phyloP scores from a whole-genome alignment of 2,797 vertebrate species.

The Florisuga fusca region DNA sequence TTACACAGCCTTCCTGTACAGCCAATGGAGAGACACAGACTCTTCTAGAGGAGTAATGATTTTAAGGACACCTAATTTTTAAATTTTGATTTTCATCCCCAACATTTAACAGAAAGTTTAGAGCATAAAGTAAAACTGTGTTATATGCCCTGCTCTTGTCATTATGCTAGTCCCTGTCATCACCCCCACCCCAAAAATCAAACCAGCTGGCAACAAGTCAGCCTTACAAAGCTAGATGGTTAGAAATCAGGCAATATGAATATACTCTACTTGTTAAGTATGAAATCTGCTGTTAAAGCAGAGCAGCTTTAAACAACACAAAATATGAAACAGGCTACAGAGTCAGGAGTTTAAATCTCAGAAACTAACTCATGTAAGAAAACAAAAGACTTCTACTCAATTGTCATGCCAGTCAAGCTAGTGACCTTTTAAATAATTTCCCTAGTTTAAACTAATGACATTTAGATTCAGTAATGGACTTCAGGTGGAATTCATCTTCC shows the following conservation, averaged over 20 bases:
- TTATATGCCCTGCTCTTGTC: neutral
- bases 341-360: neutral
- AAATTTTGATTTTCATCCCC: neutral
- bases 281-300: neutral
- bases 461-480: conserved; percentile 43
- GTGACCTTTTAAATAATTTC: conserved; percentile 16
- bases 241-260: neutral
- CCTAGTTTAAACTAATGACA: conserved; percentile 37
- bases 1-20: neutral
- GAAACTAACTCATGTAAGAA: neutral
- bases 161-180: neutral
- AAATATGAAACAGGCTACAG: neutral
- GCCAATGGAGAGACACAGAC: neutral
- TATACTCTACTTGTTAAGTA: neutral
- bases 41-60: neutral
- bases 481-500: conserved; percentile 65
- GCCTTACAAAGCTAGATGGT: neutral
- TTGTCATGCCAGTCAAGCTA: neutral
- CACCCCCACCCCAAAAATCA: neutral
- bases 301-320: neutral
- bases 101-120: neutral
- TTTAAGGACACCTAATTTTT: neutral
- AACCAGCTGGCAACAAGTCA: neutral
- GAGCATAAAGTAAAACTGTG: neutral
- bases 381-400: neutral